Conservation (phyloP, 1,140 invertebrate species). For the Geopemphigus sp. region DNA sequence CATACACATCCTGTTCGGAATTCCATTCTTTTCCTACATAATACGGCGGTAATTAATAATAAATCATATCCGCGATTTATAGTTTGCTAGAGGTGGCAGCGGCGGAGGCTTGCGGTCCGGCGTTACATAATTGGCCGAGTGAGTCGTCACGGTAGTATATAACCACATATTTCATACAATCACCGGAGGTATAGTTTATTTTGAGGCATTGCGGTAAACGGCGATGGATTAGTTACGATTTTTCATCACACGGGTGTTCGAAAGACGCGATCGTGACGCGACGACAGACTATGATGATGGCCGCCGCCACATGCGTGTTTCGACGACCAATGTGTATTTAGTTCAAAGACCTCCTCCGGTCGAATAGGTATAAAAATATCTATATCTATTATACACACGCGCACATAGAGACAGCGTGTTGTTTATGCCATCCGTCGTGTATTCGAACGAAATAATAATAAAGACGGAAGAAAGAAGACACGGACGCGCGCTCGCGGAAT, state of each 20-base stretch:
- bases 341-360: conserved; percentile 40
- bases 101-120: not conserved
- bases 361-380: not conserved
- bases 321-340: not conserved
- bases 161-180: not conserved
- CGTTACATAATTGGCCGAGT: conserved; percentile 21
- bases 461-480: not conserved
- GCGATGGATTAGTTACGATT: conserved; percentile 40
- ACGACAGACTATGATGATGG: too few species aligned
- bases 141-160: not conserved
- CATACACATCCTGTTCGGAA: conserved; percentile 25
- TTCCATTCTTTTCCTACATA: conserved; percentile 15
- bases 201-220: not conserved
- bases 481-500: not conserved
- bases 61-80: not conserved
- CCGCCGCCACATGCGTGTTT: too few species aligned
- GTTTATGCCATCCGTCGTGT: not conserved
- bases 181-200: not conserved
- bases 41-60: not conserved
- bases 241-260: not conserved
- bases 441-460: conserved; percentile 39
- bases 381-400: not conserved
- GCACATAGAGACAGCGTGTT: not conserved
- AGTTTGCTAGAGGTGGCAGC: too few species aligned
- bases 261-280: conserved; percentile 45